A percentile compares a stretch with the other conserved stretches of the same genome.
These are phyloP conservation scores for Laspeyria flexula DNA, from an alignment of 2,888 invertebrate species.

Conservation along the genomic window DNA sequence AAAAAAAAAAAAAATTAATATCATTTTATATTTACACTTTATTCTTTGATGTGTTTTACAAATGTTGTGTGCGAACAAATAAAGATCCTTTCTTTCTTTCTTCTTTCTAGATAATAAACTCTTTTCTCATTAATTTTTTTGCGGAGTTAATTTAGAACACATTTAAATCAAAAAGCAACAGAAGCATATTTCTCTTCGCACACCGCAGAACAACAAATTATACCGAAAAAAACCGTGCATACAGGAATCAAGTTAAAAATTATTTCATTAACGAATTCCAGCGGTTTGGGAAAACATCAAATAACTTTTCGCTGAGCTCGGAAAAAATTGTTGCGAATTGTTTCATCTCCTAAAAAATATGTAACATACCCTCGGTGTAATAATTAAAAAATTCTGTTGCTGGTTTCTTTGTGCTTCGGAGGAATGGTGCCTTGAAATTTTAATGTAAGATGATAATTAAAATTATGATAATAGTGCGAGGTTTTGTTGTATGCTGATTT, in stretches of 20 bases:
- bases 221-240: background rate
- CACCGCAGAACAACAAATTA: background rate
- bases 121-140: background rate
- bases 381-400: slow-evolving; percentile 9
- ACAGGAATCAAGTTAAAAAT: slow-evolving; percentile 8
- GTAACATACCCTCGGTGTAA: slow-evolving; percentile 4
- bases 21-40: too few relatives aligned
- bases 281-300: slow-evolving; percentile 12
- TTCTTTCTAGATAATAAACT: too few relatives aligned
- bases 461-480: background rate
- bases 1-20: too few relatives aligned
- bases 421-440: too few relatives aligned
- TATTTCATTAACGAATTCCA: slow-evolving; percentile 12
- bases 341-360: slow-evolving; percentile 16
- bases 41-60: too few relatives aligned
- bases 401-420: slow-evolving; percentile 10
- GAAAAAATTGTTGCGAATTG: slow-evolving; percentile 31
- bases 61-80: too few relatives aligned
- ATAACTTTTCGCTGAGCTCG: slow-evolving; percentile 6
- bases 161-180: background rate
- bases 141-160: background rate
- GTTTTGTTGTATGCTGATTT: too few relatives aligned
- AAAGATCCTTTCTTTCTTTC: too few relatives aligned
- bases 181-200: background rate
- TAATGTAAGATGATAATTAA: background rate